These are phyloP conservation scores for Epinotia nisella DNA, from an alignment of 2,888 invertebrate species.

Conservation along the genomic window DNA sequence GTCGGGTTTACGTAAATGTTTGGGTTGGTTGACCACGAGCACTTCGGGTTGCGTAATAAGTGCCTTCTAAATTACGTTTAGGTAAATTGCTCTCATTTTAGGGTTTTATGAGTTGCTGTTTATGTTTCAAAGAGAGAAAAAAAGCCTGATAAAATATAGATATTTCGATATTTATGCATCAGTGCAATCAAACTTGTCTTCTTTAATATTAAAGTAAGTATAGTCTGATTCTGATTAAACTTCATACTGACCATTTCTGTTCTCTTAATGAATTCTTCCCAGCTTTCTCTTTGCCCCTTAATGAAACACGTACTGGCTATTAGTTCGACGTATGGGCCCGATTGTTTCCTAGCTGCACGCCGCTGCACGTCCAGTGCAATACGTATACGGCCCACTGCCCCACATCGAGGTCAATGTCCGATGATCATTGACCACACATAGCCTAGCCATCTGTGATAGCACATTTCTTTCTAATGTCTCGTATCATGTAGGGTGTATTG, in stretches of 20 bases:
- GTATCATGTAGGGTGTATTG: slow-evolving; percentile 9
- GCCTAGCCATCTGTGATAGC: slow-evolving; percentile 14
- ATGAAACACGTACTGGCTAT: slow-evolving; percentile 20
- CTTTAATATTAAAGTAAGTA: neutral
- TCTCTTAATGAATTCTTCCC: slow-evolving; percentile 13
- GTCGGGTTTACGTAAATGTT: slow-evolving; percentile 46
- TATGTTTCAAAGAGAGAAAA: neutral
- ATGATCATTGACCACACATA: slow-evolving; percentile 29
- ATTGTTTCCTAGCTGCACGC: slow-evolving; percentile 26
- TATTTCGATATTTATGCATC: too few relatives aligned
- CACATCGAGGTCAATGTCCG: slow-evolving; percentile 68
- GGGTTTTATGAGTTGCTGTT: neutral
- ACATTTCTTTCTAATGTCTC: slow-evolving; percentile 16
- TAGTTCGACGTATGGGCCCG: slow-evolving; percentile 18
- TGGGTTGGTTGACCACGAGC: slow-evolving; percentile 31
- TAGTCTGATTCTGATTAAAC: neutral
- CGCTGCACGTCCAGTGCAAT: slow-evolving; percentile 62
- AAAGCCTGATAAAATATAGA: too few relatives aligned
- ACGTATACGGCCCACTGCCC: slow-evolving; percentile 69
- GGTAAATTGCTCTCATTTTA: slow-evolving; percentile 4
- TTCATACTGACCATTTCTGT: neutral
- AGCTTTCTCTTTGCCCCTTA: slow-evolving; percentile 31
- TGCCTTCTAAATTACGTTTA: neutral
- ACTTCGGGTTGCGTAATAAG: slow-evolving; percentile 34
- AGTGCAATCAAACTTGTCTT: neutral